A percentile compares a stretch with the other conserved stretches of the same genome.
phyloP scores from a whole-genome alignment of 2,113 vertebrate genomes.

The Eleginops maclovinus region DNA sequence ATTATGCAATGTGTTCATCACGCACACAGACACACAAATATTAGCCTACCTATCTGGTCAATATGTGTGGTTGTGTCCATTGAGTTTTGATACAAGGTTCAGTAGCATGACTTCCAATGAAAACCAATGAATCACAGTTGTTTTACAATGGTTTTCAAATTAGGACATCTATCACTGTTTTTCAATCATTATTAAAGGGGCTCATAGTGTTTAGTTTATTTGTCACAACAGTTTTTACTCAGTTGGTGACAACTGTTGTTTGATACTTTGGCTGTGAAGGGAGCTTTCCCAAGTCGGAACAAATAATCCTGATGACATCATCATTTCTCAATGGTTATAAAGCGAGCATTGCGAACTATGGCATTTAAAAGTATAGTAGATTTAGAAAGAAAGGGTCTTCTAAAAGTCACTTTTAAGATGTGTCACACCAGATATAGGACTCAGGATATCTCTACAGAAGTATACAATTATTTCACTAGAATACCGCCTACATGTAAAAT shows the following conservation, averaged over 20 bases:
- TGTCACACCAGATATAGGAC: no score
- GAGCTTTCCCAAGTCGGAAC: background rate
- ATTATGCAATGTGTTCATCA: background rate
- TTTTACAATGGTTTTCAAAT: background rate
- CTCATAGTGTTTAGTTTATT: background rate
- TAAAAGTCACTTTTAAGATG: no score
- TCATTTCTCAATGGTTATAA: no score
- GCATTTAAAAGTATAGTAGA: background rate
- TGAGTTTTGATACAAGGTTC: background rate
- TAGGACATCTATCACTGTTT: background rate
- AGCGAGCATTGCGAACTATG: background rate
- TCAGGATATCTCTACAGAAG: no score
- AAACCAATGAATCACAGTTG: background rate
- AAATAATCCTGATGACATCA: background rate
- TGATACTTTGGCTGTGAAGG: background rate
- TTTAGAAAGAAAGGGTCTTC: background rate
- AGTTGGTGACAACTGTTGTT: background rate
- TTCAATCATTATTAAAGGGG: background rate
- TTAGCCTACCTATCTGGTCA: background rate
- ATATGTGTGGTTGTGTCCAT: background rate
- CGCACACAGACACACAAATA: slow-evolving; percentile 7
- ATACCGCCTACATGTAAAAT: background rate
- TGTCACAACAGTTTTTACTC: background rate
- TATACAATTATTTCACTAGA: background rate
- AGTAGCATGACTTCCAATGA: background rate